These are phyloP conservation scores for Lasioglossum villosulum DNA, from an alignment of 2,888 invertebrate species.

Conservation along the genomic window DNA sequence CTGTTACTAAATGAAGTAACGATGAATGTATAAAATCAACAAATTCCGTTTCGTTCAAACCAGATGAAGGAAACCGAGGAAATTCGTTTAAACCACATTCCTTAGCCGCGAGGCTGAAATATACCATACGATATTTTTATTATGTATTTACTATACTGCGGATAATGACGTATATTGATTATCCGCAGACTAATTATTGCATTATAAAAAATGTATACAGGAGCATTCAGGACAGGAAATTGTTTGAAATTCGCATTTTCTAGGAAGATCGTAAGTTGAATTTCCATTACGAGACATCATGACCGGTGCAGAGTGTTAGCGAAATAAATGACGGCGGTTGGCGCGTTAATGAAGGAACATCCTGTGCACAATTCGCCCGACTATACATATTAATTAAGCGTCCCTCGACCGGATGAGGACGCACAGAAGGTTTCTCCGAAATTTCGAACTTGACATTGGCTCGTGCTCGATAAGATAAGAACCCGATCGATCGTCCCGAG, in stretches of 20 bases:
- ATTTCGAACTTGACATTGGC: neutral
- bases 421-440: neutral
- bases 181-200: too few species aligned
- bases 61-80: neutral
- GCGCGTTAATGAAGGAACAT: constrained; percentile 61
- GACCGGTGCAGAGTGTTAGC: neutral
- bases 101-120: too few species aligned
- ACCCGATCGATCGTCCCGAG: neutral
- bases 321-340: neutral
- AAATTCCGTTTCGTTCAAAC: neutral
- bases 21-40: too few species aligned
- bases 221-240: too few species aligned
- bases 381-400: constrained; percentile 3
- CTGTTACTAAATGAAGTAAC: constrained; percentile 22
- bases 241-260: neutral
- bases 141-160: too few species aligned
- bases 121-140: too few species aligned
- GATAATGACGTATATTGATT: too few species aligned
- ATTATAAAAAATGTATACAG: too few species aligned
- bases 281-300: constrained; percentile 28
- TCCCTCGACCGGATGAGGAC: neutral
- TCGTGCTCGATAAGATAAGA: constrained; percentile 23
- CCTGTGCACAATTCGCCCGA: constrained; percentile 12
- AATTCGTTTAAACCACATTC: neutral
- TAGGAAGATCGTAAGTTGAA: constrained; percentile 34